Evolutionary conservation across 2,113 vertebrate genomes (phyloP).

Genomic region (Columbina picui): DNA sequence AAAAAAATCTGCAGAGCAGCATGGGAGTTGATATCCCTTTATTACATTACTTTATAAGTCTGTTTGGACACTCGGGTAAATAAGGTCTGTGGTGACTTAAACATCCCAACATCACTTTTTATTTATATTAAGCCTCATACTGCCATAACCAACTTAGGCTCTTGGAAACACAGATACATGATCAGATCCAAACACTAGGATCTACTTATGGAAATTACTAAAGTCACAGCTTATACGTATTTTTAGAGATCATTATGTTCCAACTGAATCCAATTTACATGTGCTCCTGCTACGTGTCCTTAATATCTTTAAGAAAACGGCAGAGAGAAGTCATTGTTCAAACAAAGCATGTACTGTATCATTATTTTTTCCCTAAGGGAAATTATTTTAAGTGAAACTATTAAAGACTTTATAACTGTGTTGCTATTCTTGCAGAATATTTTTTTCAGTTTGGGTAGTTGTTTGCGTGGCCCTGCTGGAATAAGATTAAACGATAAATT

Average conservation of each 20-base stretch:
- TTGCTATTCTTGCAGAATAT: not conserved
- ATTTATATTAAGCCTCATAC: slow-evolving; percentile 15
- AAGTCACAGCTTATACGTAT: slow-evolving; percentile 19
- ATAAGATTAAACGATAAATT: not conserved
- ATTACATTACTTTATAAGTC: not conserved
- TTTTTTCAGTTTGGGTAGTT: not conserved
- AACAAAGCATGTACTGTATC: not conserved
- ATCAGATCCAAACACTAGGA: not conserved
- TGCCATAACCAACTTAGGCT: not conserved
- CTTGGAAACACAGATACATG: not conserved
- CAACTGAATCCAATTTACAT: not conserved
- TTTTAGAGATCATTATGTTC: slow-evolving; percentile 25
- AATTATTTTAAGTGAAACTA: not conserved
- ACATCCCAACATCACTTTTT: not conserved
- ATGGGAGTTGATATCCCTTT: not conserved
- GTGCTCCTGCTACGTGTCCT: not conserved
- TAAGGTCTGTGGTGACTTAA: not conserved
- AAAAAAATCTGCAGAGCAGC: not conserved
- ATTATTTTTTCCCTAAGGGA: not conserved
- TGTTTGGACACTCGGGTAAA: not conserved
- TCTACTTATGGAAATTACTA: slow-evolving; percentile 29
- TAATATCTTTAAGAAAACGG: not conserved
- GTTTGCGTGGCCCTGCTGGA: not conserved
- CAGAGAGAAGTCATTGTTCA: not conserved
- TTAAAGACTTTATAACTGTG: not conserved